phyloP scores from a whole-genome alignment of 92 coral and sea anemone genomes.

The Galaxea fascicularis region DNA sequence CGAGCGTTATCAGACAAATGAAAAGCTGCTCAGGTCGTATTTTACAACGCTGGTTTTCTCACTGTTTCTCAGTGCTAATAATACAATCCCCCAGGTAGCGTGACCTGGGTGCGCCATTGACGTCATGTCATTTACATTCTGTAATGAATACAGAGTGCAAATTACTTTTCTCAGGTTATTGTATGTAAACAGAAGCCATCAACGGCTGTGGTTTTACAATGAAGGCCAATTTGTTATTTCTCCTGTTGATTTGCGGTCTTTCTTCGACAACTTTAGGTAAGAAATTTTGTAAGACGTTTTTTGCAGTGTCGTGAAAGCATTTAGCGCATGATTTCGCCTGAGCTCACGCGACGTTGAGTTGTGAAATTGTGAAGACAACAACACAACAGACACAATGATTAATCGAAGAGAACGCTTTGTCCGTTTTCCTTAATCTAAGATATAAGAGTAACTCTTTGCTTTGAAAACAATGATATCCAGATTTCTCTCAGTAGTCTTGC shows the following conservation, averaged over 20 bases:
- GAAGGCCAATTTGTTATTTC: background rate
- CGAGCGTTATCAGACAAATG: no score
- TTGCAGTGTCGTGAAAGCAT: background rate
- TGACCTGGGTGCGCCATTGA: constrained; percentile 6
- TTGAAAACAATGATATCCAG: background rate
- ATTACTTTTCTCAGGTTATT: no score
- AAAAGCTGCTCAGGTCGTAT: no score
- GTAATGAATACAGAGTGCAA: background rate
- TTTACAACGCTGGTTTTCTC: no score
- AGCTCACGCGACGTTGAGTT: no score
- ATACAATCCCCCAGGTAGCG: background rate
- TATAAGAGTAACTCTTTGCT: background rate
- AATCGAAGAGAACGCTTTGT: background rate
- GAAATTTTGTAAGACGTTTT: background rate
- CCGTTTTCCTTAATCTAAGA: background rate
- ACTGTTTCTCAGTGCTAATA: no score
- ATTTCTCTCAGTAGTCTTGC: background rate
- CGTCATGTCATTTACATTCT: background rate
- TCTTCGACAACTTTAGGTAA: constrained; percentile 15
- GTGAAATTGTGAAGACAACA: no score
- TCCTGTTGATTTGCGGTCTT: constrained; percentile 2
- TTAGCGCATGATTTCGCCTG: no score
- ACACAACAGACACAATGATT: background rate
- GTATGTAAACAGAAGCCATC: no score
- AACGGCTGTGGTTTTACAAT: background rate